phyloP scores from a whole-genome alignment of 37 sponge, comb jelly and placozoan species.

The Aplysina aerophoba region DNA sequence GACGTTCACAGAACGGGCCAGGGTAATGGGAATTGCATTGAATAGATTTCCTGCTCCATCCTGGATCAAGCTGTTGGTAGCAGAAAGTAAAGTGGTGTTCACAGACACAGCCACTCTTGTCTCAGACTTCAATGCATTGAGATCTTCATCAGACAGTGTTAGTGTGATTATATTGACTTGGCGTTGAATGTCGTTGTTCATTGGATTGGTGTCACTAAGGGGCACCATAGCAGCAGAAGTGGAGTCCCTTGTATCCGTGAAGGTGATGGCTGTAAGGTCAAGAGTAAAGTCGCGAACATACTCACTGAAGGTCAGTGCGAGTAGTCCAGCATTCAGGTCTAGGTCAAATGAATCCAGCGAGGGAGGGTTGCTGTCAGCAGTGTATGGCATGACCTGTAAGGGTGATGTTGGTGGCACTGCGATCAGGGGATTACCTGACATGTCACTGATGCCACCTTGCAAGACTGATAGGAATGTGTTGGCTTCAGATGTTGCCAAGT shows the following conservation, averaged over 20 bases:
- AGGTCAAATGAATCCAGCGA: constrained; percentile 50
- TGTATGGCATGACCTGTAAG: constrained; percentile 35
- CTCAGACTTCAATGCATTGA: constrained; percentile 73
- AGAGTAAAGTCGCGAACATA: constrained; percentile 57
- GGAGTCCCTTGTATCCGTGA: constrained; percentile 29
- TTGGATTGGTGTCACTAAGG: constrained; percentile 37
- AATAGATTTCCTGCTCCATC: constrained; percentile 74
- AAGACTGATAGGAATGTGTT: constrained; percentile 70
- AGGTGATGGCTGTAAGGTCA: constrained; percentile 47
- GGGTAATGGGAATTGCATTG: constrained; percentile 28
- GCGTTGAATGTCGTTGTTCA: not conserved
- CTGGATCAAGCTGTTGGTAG: constrained; percentile 32
- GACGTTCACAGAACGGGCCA: not conserved
- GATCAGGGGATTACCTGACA: constrained; percentile 51
- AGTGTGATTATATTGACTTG: constrained; percentile 36
- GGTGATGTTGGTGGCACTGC: constrained; percentile 49
- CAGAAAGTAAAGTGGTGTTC: constrained; percentile 64
- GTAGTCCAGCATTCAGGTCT: constrained; percentile 67
- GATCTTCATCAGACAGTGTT: constrained; percentile 58
- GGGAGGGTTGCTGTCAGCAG: constrained; percentile 67
- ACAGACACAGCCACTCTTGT: constrained; percentile 63
- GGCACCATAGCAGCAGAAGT: constrained; percentile 35
- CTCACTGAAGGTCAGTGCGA: constrained; percentile 69
- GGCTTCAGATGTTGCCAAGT: constrained; percentile 50
- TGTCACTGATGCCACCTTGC: constrained; percentile 57